Conservation (phyloP, 2,113 vertebrate species). For the Apteryx mantelli region DNA sequence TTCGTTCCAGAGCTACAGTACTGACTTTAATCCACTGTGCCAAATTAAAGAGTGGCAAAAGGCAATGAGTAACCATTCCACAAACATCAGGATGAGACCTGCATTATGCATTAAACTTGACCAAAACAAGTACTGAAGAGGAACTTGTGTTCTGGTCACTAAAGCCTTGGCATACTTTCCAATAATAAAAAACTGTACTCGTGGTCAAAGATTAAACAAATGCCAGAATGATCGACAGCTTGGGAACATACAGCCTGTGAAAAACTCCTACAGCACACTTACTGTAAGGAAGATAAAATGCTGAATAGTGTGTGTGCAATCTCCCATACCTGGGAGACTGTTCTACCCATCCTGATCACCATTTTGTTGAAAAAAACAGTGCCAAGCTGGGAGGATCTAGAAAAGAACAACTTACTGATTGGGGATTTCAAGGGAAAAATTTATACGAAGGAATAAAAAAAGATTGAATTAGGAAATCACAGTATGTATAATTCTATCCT, state of each 20-base stretch:
- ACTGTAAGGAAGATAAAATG: background rate
- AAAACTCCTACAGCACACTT: background rate
- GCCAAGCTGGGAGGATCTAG: background rate
- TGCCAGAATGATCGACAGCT: background rate
- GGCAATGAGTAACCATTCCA: background rate
- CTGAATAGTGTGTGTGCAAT: background rate
- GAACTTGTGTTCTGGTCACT: background rate
- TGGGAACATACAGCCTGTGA: background rate
- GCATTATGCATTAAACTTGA: background rate
- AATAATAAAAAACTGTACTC: background rate
- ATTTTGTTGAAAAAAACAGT: background rate
- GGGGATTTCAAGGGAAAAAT: background rate
- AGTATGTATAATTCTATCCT: background rate
- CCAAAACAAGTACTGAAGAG: background rate
- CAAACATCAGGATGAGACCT: background rate
- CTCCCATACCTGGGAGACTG: background rate
- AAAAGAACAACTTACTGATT: background rate
- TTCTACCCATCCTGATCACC: background rate
- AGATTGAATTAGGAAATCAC: background rate
- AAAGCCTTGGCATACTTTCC: background rate
- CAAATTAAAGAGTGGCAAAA: background rate
- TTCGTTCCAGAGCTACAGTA: background rate
- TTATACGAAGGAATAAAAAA: background rate
- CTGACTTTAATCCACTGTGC: background rate
- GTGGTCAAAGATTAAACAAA: background rate